A percentile compares a stretch with the other conserved stretches of the same genome.
Conservation (phyloP, 1,140 invertebrate genomes). For the Atta colombica region DNA sequence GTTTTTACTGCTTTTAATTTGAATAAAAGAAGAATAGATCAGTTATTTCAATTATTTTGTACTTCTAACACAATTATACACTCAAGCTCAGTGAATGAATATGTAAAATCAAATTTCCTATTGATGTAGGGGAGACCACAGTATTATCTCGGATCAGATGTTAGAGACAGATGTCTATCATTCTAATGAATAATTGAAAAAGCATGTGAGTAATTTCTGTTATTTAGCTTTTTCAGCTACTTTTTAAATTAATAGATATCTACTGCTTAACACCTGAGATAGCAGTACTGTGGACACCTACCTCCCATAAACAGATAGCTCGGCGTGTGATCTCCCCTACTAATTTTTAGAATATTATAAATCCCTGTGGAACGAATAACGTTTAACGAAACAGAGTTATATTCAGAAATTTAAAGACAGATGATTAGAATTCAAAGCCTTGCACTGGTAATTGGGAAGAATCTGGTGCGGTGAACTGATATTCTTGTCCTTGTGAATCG, state of each 20-base stretch:
- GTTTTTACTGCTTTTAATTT: constrained; percentile 75
- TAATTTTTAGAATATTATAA: constrained; percentile 57
- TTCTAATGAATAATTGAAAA: too few species aligned
- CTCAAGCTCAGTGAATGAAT: constrained; percentile 48
- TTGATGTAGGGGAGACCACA: constrained; percentile 5
- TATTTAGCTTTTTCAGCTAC: too few species aligned
- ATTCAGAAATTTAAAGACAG: constrained; percentile 54
- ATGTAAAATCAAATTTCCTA: constrained; percentile 54
- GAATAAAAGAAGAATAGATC: constrained; percentile 74
- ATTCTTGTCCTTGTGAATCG: constrained; percentile 92
- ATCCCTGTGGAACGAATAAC: constrained; percentile 55
- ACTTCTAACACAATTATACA: constrained; percentile 65
- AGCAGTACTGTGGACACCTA: too few species aligned
- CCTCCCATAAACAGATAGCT: too few species aligned
- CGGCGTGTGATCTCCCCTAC: not conserved
- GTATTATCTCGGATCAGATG: too few species aligned
- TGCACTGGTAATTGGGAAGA: constrained; percentile 90
- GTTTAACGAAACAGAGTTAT: constrained; percentile 67
- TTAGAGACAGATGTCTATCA: too few species aligned
- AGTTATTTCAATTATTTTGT: constrained; percentile 36
- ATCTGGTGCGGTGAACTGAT: constrained; percentile 91
- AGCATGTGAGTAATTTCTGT: too few species aligned
- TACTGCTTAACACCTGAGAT: too few species aligned
- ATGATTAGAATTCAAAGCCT: constrained; percentile 92
- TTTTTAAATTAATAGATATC: too few species aligned